Evolutionary conservation across 30 jellyfish, hydroid and myxozoan genomes (phyloP), one percentile per base, ranked within the genome.

Genomic region (Sanderia malayensis): DNA sequence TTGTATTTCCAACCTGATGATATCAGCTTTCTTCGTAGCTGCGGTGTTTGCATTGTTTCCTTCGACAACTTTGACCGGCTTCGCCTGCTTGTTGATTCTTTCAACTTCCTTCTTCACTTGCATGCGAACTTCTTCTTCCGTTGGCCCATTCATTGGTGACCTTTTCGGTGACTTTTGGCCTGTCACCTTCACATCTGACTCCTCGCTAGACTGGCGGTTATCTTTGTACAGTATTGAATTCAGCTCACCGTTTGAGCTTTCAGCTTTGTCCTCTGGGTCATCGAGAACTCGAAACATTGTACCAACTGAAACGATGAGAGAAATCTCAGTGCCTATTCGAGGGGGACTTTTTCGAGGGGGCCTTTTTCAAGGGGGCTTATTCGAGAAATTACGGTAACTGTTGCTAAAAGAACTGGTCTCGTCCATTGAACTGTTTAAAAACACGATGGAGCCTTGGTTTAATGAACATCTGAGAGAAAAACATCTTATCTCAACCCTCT

Each of bases 281-380:
- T 78, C 89, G 10, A 78, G 64, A 6, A 79, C 89, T 53, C 70
- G 80, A 33, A 78, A 78, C 89, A 78, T 78, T 55, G 70, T 78
- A 10, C 89, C 89, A 78, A 78, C 89, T 78, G 69, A 31, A 53
- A 46, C 66, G 31, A 31, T 11, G 28, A 45, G 44, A 76, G n/a
- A n/a, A n/a, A n/a, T n/a, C n/a, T n/a, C n/a, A n/a, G n/a, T n/a
- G n/a, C n/a, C n/a, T n/a, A n/a, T n/a, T n/a, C n/a, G n/a, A n/a
- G n/a, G n/a, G n/a, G n/a, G n/a, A n/a, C n/a, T n/a, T n/a, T n/a
- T n/a, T n/a, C n/a, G n/a, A n/a, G n/a, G n/a, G n/a, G n/a, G n/a
- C n/a, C n/a, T n/a, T n/a, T n/a, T n/a, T n/a, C n/a, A n/a, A n/a
- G n/a, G n/a, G n/a, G n/a, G n/a, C n/a, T n/a, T n/a, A n/a, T n/a